A percentile compares a stretch with the other conserved stretches of the same genome.
Conservation (phyloP, 2,113 vertebrate species). For the Calypte anna region DNA sequence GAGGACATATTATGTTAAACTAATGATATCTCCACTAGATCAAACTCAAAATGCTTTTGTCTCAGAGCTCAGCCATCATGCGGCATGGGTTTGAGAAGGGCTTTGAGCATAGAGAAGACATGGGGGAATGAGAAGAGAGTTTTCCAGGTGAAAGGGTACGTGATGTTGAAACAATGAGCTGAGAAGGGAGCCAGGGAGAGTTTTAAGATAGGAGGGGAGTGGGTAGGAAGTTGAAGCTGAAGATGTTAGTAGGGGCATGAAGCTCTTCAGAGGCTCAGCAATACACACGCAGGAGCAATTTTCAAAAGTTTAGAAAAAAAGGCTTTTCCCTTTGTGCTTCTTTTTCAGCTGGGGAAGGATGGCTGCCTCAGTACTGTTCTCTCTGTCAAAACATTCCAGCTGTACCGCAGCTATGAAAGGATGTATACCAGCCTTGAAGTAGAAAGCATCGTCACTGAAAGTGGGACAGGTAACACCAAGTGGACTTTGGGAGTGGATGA, state of each 20-base stretch:
- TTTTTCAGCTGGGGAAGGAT: conserved; percentile 69
- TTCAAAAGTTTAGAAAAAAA: not conserved
- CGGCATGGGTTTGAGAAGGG: not conserved
- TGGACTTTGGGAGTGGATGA: not conserved
- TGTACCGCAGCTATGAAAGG: conserved; percentile 45
- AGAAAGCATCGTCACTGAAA: conserved; percentile 62
- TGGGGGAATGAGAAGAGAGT: not conserved
- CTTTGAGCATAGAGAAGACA: not conserved
- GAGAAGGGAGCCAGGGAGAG: not conserved
- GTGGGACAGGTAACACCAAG: conserved; percentile 73
- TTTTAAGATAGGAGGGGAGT: not conserved
- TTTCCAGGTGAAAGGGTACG: not conserved
- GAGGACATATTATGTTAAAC: not conserved
- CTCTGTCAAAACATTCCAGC: conserved; percentile 57
- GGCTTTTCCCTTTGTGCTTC: not conserved
- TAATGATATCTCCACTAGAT: not conserved
- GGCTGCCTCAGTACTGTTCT: conserved; percentile 63
- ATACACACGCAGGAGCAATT: not conserved
- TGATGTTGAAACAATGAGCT: not conserved
- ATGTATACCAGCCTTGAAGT: conserved; percentile 22
- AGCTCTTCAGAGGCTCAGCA: not conserved
- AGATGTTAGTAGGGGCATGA: not conserved
- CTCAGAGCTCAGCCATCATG: not conserved
- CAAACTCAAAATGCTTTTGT: not conserved
- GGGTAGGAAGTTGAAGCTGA: not conserved